These are phyloP conservation scores for Turritopsis rubra DNA, from an alignment of 30 jellyfish, hydroid and myxozoan species.

Conservation along the genomic window DNA sequence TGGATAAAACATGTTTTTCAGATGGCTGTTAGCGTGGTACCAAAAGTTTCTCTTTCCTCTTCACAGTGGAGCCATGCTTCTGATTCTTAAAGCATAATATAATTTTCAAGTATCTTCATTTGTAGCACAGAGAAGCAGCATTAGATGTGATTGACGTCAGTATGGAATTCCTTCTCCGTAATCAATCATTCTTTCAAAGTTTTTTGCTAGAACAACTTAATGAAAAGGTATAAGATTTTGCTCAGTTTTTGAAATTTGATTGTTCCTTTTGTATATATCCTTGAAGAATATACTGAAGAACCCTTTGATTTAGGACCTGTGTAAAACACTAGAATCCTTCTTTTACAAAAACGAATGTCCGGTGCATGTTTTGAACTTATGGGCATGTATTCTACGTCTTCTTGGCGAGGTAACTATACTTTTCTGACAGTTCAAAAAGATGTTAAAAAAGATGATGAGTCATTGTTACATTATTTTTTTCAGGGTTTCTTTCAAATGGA, in stretches of 20 bases:
- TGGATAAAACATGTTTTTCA: conserved; percentile 10
- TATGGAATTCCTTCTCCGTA: not conserved
- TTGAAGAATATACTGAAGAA: not conserved
- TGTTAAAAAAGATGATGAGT: not conserved
- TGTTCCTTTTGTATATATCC: not conserved
- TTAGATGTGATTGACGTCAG: conserved; percentile 23
- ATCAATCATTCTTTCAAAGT: not conserved
- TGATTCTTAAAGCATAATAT: not conserved
- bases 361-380: conserved; percentile 61
- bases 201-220: conserved; percentile 31
- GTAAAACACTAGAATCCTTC: conserved; percentile 6
- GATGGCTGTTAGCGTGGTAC: not conserved
- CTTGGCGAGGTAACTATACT: conserved; percentile 56
- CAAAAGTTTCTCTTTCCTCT: conserved; percentile 6
- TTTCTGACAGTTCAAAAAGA: not conserved
- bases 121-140: conserved; percentile 15
- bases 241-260: not conserved
- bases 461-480: not conserved
- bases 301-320: conserved; percentile 10
- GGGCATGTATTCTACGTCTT: conserved; percentile 71
- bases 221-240: not conserved
- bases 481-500: conserved; percentile 29
- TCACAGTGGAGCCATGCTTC: not conserved
- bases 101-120: not conserved
- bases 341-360: conserved; percentile 28